Conservation (phyloP, 2,113 vertebrate species). For the Leucosticte australis region DNA sequence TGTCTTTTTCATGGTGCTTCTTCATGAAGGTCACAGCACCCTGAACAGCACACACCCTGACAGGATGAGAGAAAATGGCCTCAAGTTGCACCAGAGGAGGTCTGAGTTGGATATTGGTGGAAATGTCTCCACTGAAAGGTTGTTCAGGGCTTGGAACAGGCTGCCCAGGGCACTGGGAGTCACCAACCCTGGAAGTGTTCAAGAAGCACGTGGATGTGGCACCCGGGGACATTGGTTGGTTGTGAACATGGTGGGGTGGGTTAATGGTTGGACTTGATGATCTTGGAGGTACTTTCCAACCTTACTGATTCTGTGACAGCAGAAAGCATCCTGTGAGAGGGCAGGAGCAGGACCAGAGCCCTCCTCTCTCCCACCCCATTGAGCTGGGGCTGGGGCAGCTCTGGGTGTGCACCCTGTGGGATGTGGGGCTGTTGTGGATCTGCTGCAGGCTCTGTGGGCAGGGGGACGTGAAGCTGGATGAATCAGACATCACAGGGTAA, state of each 20-base stretch:
- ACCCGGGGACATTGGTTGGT: not conserved
- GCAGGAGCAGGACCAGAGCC: not conserved
- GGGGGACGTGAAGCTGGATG: too few relatives aligned
- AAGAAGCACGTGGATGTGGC: not conserved
- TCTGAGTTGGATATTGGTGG: not conserved
- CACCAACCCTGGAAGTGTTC: not conserved
- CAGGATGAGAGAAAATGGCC: rapidly evolving
- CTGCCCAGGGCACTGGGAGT: not conserved
- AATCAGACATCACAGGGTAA: not conserved
- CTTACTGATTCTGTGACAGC: not conserved
- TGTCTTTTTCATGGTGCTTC: not conserved
- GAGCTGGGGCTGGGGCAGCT: not conserved
- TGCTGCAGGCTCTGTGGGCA: not conserved
- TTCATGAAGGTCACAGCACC: not conserved
- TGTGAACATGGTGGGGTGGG: not conserved
- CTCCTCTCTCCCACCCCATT: rapidly evolving
- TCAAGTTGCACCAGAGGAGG: not conserved
- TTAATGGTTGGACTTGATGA: not conserved
- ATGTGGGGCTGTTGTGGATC: not conserved
- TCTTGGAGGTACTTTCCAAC: not conserved
- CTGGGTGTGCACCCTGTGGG: not conserved
- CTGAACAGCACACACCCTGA: not conserved
- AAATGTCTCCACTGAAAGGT: not conserved
- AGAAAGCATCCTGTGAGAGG: not conserved
- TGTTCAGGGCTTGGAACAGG: not conserved